A percentile compares a stretch with the other conserved stretches of the same genome.
Evolutionary conservation across 1,140 invertebrate species (phyloP).

Genomic region (Drosophila eugracilis): DNA sequence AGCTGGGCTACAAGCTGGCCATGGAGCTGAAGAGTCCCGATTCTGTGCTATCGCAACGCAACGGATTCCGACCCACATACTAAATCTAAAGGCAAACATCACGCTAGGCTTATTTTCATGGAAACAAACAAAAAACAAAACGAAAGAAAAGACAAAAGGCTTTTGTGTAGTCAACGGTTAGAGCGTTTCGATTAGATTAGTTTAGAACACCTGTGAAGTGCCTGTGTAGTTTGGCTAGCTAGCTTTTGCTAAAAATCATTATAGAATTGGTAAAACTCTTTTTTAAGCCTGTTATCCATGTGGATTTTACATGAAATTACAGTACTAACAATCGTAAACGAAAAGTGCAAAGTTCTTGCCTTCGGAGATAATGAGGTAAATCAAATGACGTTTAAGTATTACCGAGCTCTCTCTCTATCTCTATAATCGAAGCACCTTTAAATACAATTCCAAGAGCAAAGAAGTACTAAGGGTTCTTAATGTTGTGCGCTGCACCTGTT

Average conservation of each 20-base stretch:
- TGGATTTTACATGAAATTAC: conserved; percentile 40
- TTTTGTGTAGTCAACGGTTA: conserved; percentile 48
- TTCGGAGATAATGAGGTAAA: conserved; percentile 7
- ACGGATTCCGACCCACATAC: conserved; percentile 69
- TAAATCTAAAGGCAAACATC: conserved; percentile 37
- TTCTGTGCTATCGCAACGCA: conserved; percentile 81
- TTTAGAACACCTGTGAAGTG: conserved; percentile 56
- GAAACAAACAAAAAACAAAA: no score
- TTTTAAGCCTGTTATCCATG: conserved; percentile 42
- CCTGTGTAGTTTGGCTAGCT: conserved; percentile 62
- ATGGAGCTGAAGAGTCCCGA: conserved; percentile 90
- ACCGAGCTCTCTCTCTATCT: conserved; percentile 38
- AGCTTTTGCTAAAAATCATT: conserved; percentile 69
- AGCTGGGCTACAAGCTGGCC: conserved; percentile 94
- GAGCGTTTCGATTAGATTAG: conserved; percentile 35
- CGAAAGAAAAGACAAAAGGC: conserved; percentile 38
- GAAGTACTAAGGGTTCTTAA: conserved; percentile 41
- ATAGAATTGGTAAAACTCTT: conserved; percentile 37
- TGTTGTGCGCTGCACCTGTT: conserved; percentile 49
- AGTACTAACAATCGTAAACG: conserved; percentile 12
- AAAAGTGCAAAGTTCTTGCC: conserved; percentile 21
- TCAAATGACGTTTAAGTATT: conserved; percentile 55
- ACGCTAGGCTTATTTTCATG: conserved; percentile 40
- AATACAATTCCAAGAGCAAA: conserved; percentile 50
- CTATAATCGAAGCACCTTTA: conserved; percentile 36